Evolutionary conservation across 2,888 invertebrate species (phyloP), one percentile per base, ranked within the genome.

Genomic region (Morpho helenor): DNA sequence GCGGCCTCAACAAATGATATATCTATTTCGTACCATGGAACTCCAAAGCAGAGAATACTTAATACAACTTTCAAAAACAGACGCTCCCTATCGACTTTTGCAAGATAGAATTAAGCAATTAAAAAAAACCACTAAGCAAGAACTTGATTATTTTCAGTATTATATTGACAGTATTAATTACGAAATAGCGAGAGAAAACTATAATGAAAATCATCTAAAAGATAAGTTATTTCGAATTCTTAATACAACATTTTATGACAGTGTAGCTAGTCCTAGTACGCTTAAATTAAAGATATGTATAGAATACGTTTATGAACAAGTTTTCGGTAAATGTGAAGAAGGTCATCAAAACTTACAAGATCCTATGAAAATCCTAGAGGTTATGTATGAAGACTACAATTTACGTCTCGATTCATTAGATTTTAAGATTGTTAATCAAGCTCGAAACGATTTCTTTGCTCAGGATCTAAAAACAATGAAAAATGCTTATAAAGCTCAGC

Each of bases 1-100:
- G 51, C 69, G 68, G 1, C 86, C 89, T 7, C 74, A 76, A 48
- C 78, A 90, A 70, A 88, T 88, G 80, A 74, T 87, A 43, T 79
- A 84, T 68, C 68, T 88, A 62, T 90, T 90, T 65, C 78, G 85
- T 49, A 77, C 79, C 8, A 87, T 89, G 87, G 89, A 90, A 68
- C 70, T 89, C 63, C 90, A 90, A 67, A 90, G 90, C 65, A 77
- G 90, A 66, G 88, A 89, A 72, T 90, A 90, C 72, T 74, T 90
- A 58, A 82, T 71, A 59, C 80, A 90, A 61, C 75, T 86, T 41
- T 74, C 89, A 2, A 87, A 83, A 70, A 88, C 85, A 3, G 82
- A 79, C 65, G 77, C 64, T 8, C 87, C 87, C 7, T 80, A 72
- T 64, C 74, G 79, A 49, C 59, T 77, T 52, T 70, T 90, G 61